phyloP scores from a whole-genome alignment of 1,140 invertebrate species.

The Lutraria rhynchaena region DNA sequence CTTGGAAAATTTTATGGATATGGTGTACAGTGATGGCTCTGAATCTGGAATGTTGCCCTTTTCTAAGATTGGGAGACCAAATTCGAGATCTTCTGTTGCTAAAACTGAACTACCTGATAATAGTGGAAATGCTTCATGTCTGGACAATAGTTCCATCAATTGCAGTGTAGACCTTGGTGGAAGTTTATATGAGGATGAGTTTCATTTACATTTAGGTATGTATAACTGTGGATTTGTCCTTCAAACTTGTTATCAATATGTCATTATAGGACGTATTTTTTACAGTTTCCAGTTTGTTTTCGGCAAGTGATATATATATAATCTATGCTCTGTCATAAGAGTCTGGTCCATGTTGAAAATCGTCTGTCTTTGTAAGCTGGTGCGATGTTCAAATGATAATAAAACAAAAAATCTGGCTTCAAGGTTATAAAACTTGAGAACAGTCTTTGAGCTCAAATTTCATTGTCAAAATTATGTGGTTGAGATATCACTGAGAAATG shows the following conservation, averaged over 20 bases:
- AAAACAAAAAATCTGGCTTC: no score
- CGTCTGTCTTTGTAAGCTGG: no score
- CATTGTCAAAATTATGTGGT: no score
- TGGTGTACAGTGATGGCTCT: constrained; percentile 32
- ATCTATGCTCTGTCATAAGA: no score
- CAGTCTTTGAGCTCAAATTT: no score
- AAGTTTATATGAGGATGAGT: constrained; percentile 47
- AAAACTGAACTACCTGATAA: background rate
- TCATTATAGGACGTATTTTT: background rate
- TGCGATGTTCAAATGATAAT: no score
- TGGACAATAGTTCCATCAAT: constrained; percentile 23
- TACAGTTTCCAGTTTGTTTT: background rate
- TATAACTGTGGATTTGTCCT: background rate
- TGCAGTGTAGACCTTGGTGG: constrained; percentile 37
- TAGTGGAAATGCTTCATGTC: background rate
- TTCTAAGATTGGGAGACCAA: background rate
- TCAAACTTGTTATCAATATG: no score
- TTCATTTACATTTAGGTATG: constrained; percentile 48
- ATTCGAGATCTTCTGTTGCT: background rate
- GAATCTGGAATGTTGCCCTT: background rate
- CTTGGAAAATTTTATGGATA: constrained; percentile 50
- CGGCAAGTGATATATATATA: background rate
- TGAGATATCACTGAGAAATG: no score
- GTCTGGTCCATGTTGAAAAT: no score
- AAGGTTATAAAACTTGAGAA: no score